These are phyloP conservation scores for Cryptus armator DNA, from an alignment of 2,888 invertebrate genomes.

Conservation along the genomic window DNA sequence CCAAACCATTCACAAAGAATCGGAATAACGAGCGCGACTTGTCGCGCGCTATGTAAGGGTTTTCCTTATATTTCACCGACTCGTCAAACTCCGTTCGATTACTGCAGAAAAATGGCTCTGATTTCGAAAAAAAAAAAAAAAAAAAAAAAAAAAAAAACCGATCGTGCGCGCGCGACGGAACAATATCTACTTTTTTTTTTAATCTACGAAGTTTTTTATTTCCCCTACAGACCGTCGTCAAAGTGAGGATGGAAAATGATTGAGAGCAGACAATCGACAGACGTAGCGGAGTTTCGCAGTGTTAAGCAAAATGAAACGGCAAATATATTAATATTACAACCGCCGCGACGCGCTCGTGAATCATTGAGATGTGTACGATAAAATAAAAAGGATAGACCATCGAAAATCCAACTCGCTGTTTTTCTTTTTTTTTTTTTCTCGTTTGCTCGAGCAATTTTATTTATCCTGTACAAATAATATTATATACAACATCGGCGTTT, in stretches of 20 bases:
- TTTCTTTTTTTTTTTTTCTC: background rate
- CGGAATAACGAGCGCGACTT: conserved; percentile 82
- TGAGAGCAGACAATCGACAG: conserved; percentile 98
- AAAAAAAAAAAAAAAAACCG: too few species aligned
- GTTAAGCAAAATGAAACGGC: conserved; percentile 97
- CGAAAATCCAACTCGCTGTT: conserved; percentile 1
- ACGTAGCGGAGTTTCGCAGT: conserved; percentile 96
- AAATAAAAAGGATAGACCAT: conserved; percentile 31
- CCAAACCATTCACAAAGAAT: conserved; percentile 87
- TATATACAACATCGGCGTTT: background rate
- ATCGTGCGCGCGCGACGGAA: too few species aligned
- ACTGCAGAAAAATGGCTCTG: conserved; percentile 90
- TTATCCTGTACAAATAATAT: conserved; percentile 6
- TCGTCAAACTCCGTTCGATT: conserved; percentile 83
- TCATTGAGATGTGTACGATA: conserved; percentile 69
- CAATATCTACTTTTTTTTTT: too few species aligned
- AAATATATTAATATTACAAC: conserved; percentile 96
- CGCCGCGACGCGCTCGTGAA: conserved; percentile 91
- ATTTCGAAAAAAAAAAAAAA: conserved; percentile 76
- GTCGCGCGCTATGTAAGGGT: conserved; percentile 83
- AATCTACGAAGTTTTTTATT: conserved; percentile 11
- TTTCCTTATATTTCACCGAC: conserved; percentile 84
- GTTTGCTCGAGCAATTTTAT: too few species aligned
- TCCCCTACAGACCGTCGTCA: conserved; percentile 94
- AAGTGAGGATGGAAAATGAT: conserved; percentile 99